Evolutionary conservation across 2,113 vertebrate species (phyloP).

Genomic region (Uropsilus gracilis): DNA sequence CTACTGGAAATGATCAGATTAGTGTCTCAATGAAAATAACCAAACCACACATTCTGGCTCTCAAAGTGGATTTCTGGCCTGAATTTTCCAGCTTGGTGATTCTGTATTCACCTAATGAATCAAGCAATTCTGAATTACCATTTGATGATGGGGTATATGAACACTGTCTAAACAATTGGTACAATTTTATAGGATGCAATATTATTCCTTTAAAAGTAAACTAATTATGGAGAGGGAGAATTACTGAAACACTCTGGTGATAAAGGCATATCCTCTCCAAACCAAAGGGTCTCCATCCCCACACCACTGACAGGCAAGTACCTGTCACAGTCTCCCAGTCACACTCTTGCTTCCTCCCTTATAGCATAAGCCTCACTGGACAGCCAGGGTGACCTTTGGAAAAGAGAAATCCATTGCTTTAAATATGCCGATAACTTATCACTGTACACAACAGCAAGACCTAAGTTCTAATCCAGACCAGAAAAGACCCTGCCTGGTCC

Average conservation of each 20-base stretch:
- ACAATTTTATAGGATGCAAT: not conserved
- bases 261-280: not conserved
- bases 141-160: not conserved
- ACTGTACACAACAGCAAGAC: not conserved
- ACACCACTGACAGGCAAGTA: not conserved
- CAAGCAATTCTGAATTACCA: conserved; percentile 20
- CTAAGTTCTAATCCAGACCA: not conserved
- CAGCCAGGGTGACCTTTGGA: not conserved
- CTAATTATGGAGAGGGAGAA: not conserved
- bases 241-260: not conserved
- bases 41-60: not conserved
- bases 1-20: conserved; percentile 37
- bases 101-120: conserved; percentile 32
- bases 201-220: conserved; percentile 10
- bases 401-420: not conserved
- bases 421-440: not conserved
- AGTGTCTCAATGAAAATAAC: not conserved
- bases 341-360: not conserved
- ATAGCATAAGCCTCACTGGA: not conserved
- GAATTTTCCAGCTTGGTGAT: conserved; percentile 35
- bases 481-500: fast-evolving
- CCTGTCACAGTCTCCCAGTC: not conserved
- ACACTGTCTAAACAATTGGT: not conserved
- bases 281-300: not conserved
- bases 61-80: not conserved